These are phyloP conservation scores for Tinamus guttatus DNA, from an alignment of 2,113 vertebrate species.

Conservation along the genomic window DNA sequence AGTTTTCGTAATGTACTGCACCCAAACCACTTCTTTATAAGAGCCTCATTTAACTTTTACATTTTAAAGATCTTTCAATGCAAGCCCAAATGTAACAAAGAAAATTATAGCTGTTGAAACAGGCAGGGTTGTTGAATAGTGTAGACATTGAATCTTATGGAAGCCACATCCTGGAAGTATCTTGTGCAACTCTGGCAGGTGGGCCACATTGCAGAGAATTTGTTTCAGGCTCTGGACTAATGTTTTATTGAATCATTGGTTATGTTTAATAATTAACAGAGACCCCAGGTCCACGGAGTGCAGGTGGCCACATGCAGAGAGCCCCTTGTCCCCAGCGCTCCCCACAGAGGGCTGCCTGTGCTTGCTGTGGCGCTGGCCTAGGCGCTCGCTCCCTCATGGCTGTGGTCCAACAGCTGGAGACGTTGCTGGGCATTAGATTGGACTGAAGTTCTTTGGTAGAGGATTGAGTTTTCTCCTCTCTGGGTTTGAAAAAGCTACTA, in stretches of 20 bases:
- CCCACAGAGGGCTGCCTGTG: background rate
- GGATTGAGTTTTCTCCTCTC: background rate
- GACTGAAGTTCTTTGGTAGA: background rate
- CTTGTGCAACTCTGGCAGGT: conserved; percentile 4
- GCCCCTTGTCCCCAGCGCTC: background rate
- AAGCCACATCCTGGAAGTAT: conserved; percentile 20
- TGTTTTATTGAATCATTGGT: conserved; percentile 49
- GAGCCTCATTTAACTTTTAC: conserved; percentile 67
- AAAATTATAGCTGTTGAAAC: conserved; percentile 35
- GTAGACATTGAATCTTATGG: background rate
- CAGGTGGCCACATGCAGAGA: conserved; percentile 12
- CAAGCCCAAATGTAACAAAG: conserved; percentile 50
- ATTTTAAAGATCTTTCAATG: conserved; percentile 61
- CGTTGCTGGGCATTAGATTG: background rate
- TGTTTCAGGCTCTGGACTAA: conserved; percentile 33
- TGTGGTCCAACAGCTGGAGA: background rate
- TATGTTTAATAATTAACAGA: conserved; percentile 54
- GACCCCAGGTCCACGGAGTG: background rate
- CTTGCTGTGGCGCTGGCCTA: fast-evolving
- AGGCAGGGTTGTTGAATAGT: background rate
- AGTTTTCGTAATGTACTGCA: conserved; percentile 61
- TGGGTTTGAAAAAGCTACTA: background rate
- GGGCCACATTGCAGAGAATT: background rate
- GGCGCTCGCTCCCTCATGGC: background rate
- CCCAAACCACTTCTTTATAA: conserved; percentile 63